These are phyloP conservation scores for Automeris io DNA, from an alignment of 2,888 invertebrate genomes.

Conservation along the genomic window DNA sequence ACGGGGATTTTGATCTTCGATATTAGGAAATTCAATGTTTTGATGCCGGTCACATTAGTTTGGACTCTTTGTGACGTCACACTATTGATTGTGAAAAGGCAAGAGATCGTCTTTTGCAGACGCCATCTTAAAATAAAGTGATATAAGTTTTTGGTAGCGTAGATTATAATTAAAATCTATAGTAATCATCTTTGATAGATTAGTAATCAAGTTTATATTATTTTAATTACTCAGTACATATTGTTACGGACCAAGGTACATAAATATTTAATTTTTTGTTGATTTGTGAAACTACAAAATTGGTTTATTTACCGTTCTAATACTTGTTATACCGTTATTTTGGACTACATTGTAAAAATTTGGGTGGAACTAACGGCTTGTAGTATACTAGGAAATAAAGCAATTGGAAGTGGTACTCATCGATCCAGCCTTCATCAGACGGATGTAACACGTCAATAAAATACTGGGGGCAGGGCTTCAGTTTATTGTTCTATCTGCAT, in stretches of 20 bases:
- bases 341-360: constrained; percentile 28
- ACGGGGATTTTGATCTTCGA: too few relatives aligned
- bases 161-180: constrained; percentile 69
- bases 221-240: constrained; percentile 74
- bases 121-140: constrained; percentile 77
- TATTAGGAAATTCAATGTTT: too few relatives aligned
- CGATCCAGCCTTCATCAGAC: constrained; percentile 61
- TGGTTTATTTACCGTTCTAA: constrained; percentile 70
- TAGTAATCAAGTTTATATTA: constrained; percentile 58
- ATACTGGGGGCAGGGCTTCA: constrained; percentile 64
- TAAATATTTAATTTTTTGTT: constrained; percentile 66
- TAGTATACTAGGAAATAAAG: constrained; percentile 23
- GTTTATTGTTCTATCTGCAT: constrained; percentile 47
- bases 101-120: constrained; percentile 72
- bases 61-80: constrained; percentile 78
- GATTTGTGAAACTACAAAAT: constrained; percentile 42
- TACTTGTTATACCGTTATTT: constrained; percentile 58
- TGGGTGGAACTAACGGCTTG: constrained; percentile 14
- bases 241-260: constrained; percentile 89
- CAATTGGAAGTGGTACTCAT: constrained; percentile 44
- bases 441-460: constrained; percentile 77
- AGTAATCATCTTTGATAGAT: constrained; percentile 65
- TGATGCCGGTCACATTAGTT: too few relatives aligned
- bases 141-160: constrained; percentile 80
- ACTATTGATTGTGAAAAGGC: constrained; percentile 64